A percentile compares a stretch with the other conserved stretches of the same genome.
Conservation (phyloP, 2,113 vertebrate species). For the Penelope pileata region DNA sequence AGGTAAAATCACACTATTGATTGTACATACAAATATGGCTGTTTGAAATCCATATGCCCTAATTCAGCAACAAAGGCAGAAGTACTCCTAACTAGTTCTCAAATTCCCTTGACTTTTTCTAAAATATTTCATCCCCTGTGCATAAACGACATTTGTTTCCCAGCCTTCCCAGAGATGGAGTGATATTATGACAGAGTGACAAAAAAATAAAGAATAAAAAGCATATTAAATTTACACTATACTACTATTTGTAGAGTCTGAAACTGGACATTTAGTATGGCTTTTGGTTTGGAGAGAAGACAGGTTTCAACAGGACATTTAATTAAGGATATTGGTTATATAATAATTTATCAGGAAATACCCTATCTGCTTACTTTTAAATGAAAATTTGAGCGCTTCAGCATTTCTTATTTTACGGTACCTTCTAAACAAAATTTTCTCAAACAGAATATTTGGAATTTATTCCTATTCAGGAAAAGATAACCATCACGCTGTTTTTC, state of each 20-base stretch:
- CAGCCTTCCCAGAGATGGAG: not conserved
- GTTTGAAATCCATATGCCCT: not conserved
- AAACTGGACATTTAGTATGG: not conserved
- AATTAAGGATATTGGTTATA: not conserved
- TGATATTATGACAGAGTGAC: not conserved
- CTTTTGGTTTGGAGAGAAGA: not conserved
- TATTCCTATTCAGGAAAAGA: not conserved
- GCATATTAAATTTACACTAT: not conserved
- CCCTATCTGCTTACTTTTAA: rapidly evolving
- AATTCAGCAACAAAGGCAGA: not conserved
- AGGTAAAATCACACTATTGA: not conserved
- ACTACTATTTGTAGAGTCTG: not conserved
- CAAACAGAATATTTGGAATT: not conserved
- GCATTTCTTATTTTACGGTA: not conserved
- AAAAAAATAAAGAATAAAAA: not conserved
- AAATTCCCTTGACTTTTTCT: not conserved
- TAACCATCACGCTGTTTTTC: not conserved
- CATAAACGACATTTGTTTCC: not conserved
- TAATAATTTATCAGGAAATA: not conserved
- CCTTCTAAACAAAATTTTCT: not conserved
- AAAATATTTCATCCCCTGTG: not conserved
- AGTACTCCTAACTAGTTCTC: not conserved
- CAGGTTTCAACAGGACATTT: not conserved
- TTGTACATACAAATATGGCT: not conserved
- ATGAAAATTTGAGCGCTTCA: not conserved